Base-by-base conservation (phyloP, 1,140 invertebrate genomes). In the Ruditapes philippinarum region DNA sequence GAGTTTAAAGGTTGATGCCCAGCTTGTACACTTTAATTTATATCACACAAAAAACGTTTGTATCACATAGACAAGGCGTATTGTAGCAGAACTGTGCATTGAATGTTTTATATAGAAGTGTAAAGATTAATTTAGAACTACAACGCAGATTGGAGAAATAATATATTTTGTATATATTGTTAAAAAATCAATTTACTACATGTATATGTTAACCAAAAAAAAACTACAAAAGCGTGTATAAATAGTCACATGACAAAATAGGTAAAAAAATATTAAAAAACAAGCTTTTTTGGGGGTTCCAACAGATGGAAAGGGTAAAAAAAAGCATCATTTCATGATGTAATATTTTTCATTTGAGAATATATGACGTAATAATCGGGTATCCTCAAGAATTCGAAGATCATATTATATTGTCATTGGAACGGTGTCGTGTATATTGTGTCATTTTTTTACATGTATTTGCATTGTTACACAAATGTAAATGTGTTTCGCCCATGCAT, bases 161-260 rank as follows among this genome's bases (percentile, higher is more conserved):
- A 78, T 78, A 78, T 78, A 78, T 78, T 28, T 25, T 78, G 74
- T 78, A 78, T 36, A 78, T 78, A 78, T 38, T 68, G 28, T 9
- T 36, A 40, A 33, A 31, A 38, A 33, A 68, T 73, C 38, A 38
- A 78, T 49, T 49, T 78, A n/a, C n/a, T n/a, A 78, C 45, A 28
- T 51, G 31, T 78, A 78, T 51, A 78, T 78, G 74, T 49, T 78
- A 78, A 78, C 14, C 45, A 33, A 49, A 76, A 76, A 78, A 78
- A 78, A 78, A 78, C n/a, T 78, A 78, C 74, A 78, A 78, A 78
- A 78, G 31, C 40, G 28, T 78, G 42, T 78, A 57, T n/a, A 78
- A 78, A 78, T 33, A 51, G 45, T 54, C 74, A 54, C 36, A 51
- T 78, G 74, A 54, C 74, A 36, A 54, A 49, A 49, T 76, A 17